Base-by-base conservation (phyloP, 2,888 invertebrate species). In the Eupithecia centaureata region DNA sequence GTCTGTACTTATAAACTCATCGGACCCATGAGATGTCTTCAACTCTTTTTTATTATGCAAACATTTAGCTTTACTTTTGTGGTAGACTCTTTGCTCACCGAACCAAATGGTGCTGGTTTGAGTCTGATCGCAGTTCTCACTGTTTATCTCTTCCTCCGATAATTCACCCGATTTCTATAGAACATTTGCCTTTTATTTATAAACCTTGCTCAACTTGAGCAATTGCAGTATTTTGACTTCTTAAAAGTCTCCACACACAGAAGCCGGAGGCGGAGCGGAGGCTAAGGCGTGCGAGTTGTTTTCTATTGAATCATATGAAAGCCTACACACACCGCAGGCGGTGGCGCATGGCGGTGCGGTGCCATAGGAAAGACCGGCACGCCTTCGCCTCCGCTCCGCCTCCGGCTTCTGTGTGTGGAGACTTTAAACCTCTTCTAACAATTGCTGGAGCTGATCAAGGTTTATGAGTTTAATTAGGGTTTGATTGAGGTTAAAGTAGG, bases 71-170 rank as follows among this genome's bases (percentile, higher is more conserved):
- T 87, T 92, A 68, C 84, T 87, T 82, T 92, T 92, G 75, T 90
- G 89, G 75, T 91, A 90, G 59, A 88, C 82, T 77, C 88, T 89
- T 77, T 89, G 88, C 72, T 91, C 91, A 74, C 89, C 88, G 72
- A 84, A 87, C 90, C 91, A 91, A 77, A 84, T 81, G 71, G 80
- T 86, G 69, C 85, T 79, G 68, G 74, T 80, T 73, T 82, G 77
- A 79, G 83, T 85, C 66, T 77, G 73, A 61, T 86, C 82, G 77
- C 78, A 76, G 68, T 75, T 84, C 68, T 90, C 86, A 77, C 83
- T 82, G 73, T 68, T 75, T 63, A 78, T 82, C 78, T 92, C 90
- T 73, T 92, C 92, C 84, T 92, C 91, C 30, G 91, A 90, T 72
- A 89, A 76, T 76, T 92, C 91, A 73, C 87, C 89, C 76, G 83